These are phyloP conservation scores for Echiichthys vipera DNA, from an alignment of 2,797 vertebrate genomes.

Conservation along the genomic window DNA sequence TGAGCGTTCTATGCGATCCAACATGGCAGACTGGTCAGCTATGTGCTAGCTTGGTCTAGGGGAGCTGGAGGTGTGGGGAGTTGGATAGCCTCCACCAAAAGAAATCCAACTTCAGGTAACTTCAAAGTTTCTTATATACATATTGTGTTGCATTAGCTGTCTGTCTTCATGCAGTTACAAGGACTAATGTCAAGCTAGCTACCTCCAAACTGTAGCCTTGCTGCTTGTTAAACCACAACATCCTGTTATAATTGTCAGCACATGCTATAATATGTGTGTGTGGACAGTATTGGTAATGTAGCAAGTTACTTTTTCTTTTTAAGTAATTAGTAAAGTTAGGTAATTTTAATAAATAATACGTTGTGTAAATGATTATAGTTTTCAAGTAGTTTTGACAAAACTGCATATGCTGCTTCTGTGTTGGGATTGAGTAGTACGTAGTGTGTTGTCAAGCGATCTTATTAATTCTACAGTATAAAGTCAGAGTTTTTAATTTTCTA, in stretches of 20 bases:
- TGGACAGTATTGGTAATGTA: not conserved
- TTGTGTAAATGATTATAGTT: conserved; percentile 1
- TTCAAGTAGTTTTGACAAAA: not conserved
- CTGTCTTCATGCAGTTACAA: too few relatives aligned
- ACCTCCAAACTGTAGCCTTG: not conserved
- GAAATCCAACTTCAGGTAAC: not conserved
- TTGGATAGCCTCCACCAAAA: not conserved
- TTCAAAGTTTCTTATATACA: not conserved
- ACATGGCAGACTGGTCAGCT: too few relatives aligned
- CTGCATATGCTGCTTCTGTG: not conserved
- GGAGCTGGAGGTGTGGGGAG: not conserved
- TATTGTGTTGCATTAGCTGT: too few relatives aligned
- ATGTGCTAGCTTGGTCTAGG: not conserved
- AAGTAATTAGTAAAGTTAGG: not conserved
- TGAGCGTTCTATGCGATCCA: too few relatives aligned
- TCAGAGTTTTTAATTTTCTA: not conserved
- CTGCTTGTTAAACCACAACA: not conserved
- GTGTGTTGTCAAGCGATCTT: not conserved
- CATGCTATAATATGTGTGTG: not conserved
- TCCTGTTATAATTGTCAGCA: not conserved
- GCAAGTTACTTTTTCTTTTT: not conserved
- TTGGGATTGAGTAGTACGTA: not conserved
- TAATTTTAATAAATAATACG: not conserved
- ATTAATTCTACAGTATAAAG: not conserved
- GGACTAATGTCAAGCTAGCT: too few relatives aligned